These are phyloP conservation scores for Galerucella pusilla DNA, from an alignment of 2,888 invertebrate species.

Conservation along the genomic window DNA sequence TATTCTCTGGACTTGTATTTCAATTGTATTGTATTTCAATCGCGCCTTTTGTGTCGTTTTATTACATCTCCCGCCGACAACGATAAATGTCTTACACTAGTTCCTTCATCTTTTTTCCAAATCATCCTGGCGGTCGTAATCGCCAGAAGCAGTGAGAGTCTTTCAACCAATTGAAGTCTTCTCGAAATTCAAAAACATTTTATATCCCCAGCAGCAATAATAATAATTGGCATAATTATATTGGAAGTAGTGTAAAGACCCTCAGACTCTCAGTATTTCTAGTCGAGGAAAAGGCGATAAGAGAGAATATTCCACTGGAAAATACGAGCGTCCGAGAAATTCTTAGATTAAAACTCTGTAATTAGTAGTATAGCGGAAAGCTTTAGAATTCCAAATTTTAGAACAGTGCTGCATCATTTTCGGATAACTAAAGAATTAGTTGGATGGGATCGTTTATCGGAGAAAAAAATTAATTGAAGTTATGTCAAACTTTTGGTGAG, in stretches of 20 bases:
- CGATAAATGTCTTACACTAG: background rate
- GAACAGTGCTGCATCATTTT: slow-evolving; percentile 41
- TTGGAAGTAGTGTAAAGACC: slow-evolving; percentile 12
- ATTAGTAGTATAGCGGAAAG: slow-evolving; percentile 59
- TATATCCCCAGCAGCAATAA: slow-evolving; percentile 17
- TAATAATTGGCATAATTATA: slow-evolving; percentile 20
- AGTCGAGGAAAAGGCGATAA: slow-evolving; percentile 7
- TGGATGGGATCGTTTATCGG: too few species aligned
- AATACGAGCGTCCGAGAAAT: slow-evolving; percentile 36
- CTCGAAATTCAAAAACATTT: slow-evolving; percentile 13
- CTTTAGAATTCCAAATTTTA: slow-evolving; percentile 53
- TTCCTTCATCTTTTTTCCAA: background rate
- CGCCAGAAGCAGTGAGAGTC: background rate
- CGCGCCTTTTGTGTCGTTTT: too few species aligned
- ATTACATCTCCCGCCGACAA: background rate
- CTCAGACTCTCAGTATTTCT: slow-evolving; percentile 8
- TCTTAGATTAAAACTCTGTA: slow-evolving; percentile 58
- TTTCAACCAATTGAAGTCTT: slow-evolving; percentile 10
- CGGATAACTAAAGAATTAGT: too few species aligned
- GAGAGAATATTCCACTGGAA: slow-evolving; percentile 10
- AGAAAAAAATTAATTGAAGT: too few species aligned
- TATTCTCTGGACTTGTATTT: too few species aligned
- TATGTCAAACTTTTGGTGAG: too few species aligned
- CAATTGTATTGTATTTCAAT: too few species aligned
- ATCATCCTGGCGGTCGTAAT: background rate